Evolutionary conservation across 1,140 invertebrate species (phyloP), one percentile per base, ranked within the genome.

Genomic region (Phymastichus coffea): DNA sequence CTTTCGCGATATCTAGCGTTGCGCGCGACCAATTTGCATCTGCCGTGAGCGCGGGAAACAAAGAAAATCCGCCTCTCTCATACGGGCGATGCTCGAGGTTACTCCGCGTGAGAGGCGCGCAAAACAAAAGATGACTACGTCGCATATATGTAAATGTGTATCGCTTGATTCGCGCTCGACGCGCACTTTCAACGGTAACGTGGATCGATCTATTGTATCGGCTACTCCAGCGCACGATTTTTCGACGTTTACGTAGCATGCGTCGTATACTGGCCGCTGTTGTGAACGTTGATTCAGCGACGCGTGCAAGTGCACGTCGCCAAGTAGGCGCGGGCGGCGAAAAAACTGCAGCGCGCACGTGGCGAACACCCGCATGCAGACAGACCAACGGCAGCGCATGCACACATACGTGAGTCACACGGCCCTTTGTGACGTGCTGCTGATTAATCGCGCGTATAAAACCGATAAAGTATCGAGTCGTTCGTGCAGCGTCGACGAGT

Each of bases 311-410:
- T n/a, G n/a, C n/a, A n/a, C n/a, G n/a, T n/a, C n/a, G n/a, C n/a
- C n/a, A n/a, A n/a, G n/a, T n/a, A n/a, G n/a, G n/a, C n/a, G n/a
- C n/a, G n/a, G n/a, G n/a, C n/a, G n/a, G n/a, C n/a, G 22, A 68
- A 74, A 77, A 77, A 77, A 73, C 51, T 73, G 69, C 64, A 70
- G 15, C 59, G 69, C 70, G 70, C 76, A 77, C 76, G 76, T 79
- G 77, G 73, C 70, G 53, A 57, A 68, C 71, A 70, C 76, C 75
- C 77, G 75, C 75, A 73, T 75, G 70, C 64, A 68, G 60, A 52
- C 52, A 40, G 40, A n/a, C n/a, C n/a, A n/a, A n/a, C n/a, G n/a
- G n/a, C 44, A 26, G 30, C 53, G n/a, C 47, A 19, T 26, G 26
- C 25, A 40, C 40, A 56, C 58, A 60, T 63, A 74, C 68, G 67